Evolutionary conservation across 2,113 vertebrate genomes (phyloP), one percentile per base, ranked within the genome.

Genomic region (Leiothrix lutea): DNA sequence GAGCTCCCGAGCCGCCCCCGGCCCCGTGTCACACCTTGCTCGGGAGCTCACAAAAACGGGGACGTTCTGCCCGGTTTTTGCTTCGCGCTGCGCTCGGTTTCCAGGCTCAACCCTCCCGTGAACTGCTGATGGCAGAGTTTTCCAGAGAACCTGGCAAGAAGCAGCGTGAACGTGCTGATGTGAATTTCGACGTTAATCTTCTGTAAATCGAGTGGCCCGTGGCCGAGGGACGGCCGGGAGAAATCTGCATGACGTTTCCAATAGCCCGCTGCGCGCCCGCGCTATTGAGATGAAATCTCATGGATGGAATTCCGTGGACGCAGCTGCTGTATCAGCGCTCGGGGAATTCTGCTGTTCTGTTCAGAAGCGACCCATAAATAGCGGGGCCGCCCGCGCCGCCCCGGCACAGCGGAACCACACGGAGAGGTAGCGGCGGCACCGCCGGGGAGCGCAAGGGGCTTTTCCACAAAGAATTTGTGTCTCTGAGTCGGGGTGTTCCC

Each of bases 321-420:
- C 98, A 98, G 94, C 94, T 98, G 98, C 99, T 98, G 98, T 88
- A 96, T 99, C 98, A 98, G 98, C 98, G 97, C 95, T 88, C 94
- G 48, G 96, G 45, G 25, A 91, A 98, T 98, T 98, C 98, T 98
- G 98, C 98, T 99, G 98, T 88, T 95, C 98, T 98, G 98, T 97
- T 96, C 98, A 98, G 97, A 98, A 97, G 97, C 75, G 10, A 90
- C 97, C 97, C 98, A 98, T 99, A 99, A 99, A 99, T 98, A 98
- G 98, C 95, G 50, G 95, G 77, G 83, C 44, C 4, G 26, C 12
- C 87, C 4, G 38, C 29, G 31, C 56, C 21, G 20, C 47, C 47
- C 50, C 50, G 71, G 33, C 90, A 83, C 77, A 93, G 71, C 87
- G 45, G 77, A 67, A 92, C 78, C 86, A 16, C 81, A 6, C 61